Evolutionary conservation across 1,140 invertebrate genomes (phyloP).

Genomic region (Ostrea denselamellosa): DNA sequence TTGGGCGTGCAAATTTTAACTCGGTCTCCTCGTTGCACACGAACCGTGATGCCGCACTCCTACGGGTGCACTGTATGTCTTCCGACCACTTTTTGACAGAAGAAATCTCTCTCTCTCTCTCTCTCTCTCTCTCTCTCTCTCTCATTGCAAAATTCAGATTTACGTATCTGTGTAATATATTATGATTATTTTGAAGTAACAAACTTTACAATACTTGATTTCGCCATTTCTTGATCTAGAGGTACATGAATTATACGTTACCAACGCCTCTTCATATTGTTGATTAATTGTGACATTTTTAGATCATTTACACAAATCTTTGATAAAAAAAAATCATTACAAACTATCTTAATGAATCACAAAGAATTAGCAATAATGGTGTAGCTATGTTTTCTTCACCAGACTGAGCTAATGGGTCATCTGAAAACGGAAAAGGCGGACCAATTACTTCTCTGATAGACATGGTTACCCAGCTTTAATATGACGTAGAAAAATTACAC

Average conservation of each 20-base stretch:
- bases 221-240: too few relatives aligned
- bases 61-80: too few relatives aligned
- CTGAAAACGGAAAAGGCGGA: background rate
- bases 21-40: too few relatives aligned
- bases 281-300: background rate
- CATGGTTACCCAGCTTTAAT: background rate
- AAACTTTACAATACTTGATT: too few relatives aligned
- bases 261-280: too few relatives aligned
- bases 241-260: too few relatives aligned
- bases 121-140: background rate
- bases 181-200: too few relatives aligned
- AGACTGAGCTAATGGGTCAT: background rate
- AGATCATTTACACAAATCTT: background rate
- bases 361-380: background rate
- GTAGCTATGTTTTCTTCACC: background rate
- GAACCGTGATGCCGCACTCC: too few relatives aligned
- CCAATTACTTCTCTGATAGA: background rate
- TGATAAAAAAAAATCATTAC: background rate
- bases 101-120: background rate
- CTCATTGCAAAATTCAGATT: background rate
- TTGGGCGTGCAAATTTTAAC: too few relatives aligned
- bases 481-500: background rate
- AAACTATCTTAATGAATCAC: constrained; percentile 16
- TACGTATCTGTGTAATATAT: too few relatives aligned
- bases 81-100: too few relatives aligned